A percentile compares a stretch with the other conserved stretches of the same genome.
Evolutionary conservation across 2,888 invertebrate species (phyloP).

Genomic region (Lasioglossum malachurum): DNA sequence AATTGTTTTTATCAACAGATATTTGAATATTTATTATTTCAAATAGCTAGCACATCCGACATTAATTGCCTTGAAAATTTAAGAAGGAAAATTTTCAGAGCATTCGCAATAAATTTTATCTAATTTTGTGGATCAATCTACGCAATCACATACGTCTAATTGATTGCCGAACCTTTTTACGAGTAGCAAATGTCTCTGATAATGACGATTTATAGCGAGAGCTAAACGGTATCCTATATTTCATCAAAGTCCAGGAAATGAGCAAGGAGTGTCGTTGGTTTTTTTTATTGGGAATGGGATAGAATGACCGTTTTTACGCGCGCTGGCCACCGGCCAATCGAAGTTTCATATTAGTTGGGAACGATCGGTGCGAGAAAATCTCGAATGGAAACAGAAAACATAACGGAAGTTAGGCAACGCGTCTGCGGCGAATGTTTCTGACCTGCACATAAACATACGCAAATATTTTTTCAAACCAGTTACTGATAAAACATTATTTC

Average conservation of each 20-base stretch:
- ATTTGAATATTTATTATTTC: not conserved
- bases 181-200: not conserved
- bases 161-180: not conserved
- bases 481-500: not conserved
- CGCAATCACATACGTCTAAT: not conserved
- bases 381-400: constrained; percentile 1
- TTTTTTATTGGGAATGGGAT: not conserved
- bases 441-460: not conserved
- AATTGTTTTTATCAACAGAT: not conserved
- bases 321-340: constrained; percentile 3
- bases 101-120: not conserved
- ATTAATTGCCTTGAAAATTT: not conserved
- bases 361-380: not conserved
- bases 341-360: not conserved
- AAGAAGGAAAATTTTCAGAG: not conserved
- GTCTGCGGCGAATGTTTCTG: not conserved
- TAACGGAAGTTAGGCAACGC: not conserved
- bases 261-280: not conserved
- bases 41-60: not conserved
- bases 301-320: not conserved
- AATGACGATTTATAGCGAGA: not conserved
- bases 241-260: not conserved
- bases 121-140: not conserved
- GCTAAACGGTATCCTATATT: constrained; percentile 1
- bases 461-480: not conserved